Evolutionary conservation across 2,113 vertebrate genomes (phyloP).

Genomic region (Panthera tigris): DNA sequence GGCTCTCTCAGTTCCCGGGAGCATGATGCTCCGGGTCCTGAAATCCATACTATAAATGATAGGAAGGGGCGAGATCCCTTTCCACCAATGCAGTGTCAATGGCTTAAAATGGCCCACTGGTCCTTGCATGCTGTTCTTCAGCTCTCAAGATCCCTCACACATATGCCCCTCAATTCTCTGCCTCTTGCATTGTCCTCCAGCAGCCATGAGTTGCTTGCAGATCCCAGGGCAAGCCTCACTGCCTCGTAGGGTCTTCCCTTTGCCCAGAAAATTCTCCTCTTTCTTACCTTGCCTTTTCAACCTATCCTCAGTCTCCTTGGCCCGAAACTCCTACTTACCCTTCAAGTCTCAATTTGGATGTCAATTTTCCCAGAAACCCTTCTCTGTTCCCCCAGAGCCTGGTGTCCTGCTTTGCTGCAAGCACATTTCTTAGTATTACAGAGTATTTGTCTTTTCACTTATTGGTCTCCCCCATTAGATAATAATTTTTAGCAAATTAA

Average conservation of each 20-base stretch:
- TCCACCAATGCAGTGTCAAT: too few relatives aligned
- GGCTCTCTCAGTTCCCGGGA: neutral
- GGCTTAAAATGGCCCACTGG: fast-evolving
- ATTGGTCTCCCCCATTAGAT: neutral
- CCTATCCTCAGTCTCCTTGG: neutral
- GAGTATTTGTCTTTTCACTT: neutral
- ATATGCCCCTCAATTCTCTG: fast-evolving
- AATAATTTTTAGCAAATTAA: neutral
- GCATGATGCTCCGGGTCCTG: neutral
- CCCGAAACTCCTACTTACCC: neutral
- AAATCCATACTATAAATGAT: neutral
- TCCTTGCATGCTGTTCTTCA: neutral
- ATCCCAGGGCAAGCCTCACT: neutral
- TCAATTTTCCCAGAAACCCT: neutral
- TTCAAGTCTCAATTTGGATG: neutral
- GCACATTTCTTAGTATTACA: neutral
- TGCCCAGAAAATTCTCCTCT: neutral
- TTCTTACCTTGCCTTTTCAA: neutral
- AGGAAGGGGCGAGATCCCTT: too few relatives aligned
- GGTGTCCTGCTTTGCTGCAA: neutral
- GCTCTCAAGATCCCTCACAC: neutral
- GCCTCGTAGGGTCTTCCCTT: neutral
- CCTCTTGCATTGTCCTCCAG: neutral
- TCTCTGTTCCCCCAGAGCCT: neutral
- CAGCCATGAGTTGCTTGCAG: neutral